Evolutionary conservation across 92 coral and sea anemone genomes (phyloP), one percentile per base, ranked within the genome.

Genomic region (Phymanthus crucifer): DNA sequence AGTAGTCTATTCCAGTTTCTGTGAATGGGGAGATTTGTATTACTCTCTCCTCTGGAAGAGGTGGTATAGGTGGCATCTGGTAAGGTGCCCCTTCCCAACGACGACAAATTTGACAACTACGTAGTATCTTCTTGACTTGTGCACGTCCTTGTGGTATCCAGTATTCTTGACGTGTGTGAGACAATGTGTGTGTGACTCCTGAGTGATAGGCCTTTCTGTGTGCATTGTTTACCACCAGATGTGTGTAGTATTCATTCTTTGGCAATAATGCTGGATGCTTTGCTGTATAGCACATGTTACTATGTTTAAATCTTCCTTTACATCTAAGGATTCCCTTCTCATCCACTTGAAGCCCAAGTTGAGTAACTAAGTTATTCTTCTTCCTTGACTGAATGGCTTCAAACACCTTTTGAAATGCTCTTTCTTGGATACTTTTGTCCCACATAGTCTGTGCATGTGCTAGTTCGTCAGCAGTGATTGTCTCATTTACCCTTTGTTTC

Each of bases 91-190:
- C 85, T 48, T 86, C 80, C 75, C 80, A 78, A 45, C 78, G 29
- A 31, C 76, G 65, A 47, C 85, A 80, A 73, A 71, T 80, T 37
- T n/a, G 38, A 45, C 82, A 86, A 70, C 75, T 70, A 2, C 66
- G 58, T 6, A 66, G 78, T 38, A 81, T 86, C n/a, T 27, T 86
- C 66, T 79, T 58, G 27, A 81, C 78, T 3, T 86, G 57, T 24
- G 90, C 19, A 34, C 86, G 70, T 76, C 90, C 90, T 52, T 86
- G 85, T 45, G 90, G 85, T 11, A 81, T 72, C 75, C 86, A 86
- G 83, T 75, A 86, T 48, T 70, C 35, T 58, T 83, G 80, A 40
- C 65, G 64, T 65, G 50, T 19, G 27, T 74, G 78, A 19, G 78
- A 9, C 24, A 76, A 21, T 40, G 90, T 86, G 33, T 86, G 80